Evolutionary conservation across 2,113 vertebrate genomes (phyloP).

Genomic region (Patagioenas fasciata): DNA sequence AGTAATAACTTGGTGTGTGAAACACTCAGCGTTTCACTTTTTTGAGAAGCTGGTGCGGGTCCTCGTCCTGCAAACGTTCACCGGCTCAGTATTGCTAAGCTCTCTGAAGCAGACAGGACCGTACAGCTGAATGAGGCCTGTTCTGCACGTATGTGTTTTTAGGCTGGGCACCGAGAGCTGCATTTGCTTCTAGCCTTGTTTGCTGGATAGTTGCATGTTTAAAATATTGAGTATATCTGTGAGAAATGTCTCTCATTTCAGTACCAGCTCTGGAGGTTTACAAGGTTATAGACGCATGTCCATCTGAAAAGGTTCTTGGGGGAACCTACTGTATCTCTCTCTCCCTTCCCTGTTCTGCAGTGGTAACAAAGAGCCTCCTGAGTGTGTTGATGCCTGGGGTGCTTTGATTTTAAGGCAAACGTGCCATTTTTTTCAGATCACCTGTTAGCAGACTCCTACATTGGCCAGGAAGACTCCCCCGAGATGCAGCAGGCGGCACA

Average conservation of each 20-base stretch:
- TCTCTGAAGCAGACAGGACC: background rate
- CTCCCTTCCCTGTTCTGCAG: background rate
- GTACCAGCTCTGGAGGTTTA: background rate
- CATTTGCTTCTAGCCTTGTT: background rate
- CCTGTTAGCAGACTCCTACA: constrained; percentile 87
- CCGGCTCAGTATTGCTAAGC: background rate
- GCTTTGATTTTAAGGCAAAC: background rate
- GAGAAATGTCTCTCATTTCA: background rate
- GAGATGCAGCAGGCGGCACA: constrained; percentile 78
- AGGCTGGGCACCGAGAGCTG: background rate
- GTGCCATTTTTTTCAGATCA: constrained; percentile 80
- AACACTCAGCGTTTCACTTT: background rate
- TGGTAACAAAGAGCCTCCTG: background rate
- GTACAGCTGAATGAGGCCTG: background rate
- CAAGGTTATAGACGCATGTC: accelerated
- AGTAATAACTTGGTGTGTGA: accelerated
- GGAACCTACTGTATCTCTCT: accelerated
- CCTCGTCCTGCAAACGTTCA: background rate
- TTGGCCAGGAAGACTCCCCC: constrained; percentile 88
- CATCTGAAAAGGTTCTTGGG: background rate
- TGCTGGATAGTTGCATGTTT: background rate
- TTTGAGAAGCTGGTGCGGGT: background rate
- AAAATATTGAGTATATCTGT: background rate
- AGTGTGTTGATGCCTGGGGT: no score
- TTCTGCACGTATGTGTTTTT: background rate